Evolutionary conservation across 2,797 vertebrate species (phyloP), one percentile per base, ranked within the genome.

Genomic region (Amblyopsis hoosieri): DNA sequence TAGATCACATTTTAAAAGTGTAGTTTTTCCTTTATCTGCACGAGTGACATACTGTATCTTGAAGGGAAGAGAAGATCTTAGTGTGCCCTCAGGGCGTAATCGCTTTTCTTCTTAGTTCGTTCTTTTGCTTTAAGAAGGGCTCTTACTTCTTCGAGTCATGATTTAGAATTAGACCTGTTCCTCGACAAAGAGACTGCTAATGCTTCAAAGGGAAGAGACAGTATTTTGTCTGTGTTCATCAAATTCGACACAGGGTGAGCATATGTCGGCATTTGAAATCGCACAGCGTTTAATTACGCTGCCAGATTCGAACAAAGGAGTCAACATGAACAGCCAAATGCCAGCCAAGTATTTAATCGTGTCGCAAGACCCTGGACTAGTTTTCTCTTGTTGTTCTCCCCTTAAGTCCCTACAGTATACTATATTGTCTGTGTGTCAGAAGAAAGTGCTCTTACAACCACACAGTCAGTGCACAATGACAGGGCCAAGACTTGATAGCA

Each of bases 241-340:
- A 37, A 9, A 37, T 37, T 37, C 33, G 33, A 37, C 33, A 37
- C 6, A 37, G 33, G 33, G 8, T 9, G 33, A 37, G 33, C 33
- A 37, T 37, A 48, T 48, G 11, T 12, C 47, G 47, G 12, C 11
- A 12, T 12, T 12, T 12, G 7, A n/a, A 29, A 37, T 48, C 49
- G 12, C 14, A 57, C 69, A 61, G 56, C 47, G 23, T 66, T 71
- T 71, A 54, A 66, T 64, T 52, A 52, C 69, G 45, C 46, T 66
- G 54, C 46, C 15, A 15, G 14, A 29, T 59, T 52, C 60, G 46
- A 67, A 29, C 10, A 53, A 15, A 17, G 51, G 48, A 29, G 48
- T 37, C 23, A 14, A 46, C 52, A 52, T 49, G 8, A 4, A 65
- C 50, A 15, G 23, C n/a, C 48, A 37, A 33, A 17, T 45, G 23